Base-by-base conservation (phyloP, 1,140 invertebrate species). In the Adoxophyes honmai region DNA sequence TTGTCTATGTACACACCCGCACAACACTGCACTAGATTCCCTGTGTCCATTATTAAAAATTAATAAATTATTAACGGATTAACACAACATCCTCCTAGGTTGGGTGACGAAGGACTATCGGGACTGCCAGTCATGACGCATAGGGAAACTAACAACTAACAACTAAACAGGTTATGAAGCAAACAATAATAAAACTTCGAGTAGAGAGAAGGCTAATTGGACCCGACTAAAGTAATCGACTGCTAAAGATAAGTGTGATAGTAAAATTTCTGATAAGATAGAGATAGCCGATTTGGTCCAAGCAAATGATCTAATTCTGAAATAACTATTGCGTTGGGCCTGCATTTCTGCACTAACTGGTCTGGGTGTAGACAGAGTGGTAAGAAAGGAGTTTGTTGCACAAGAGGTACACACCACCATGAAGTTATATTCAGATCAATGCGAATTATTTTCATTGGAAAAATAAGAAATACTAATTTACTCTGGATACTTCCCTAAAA, bases 231-330 rank as follows among this genome's bases (percentile, higher is more conserved):
- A 48, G 42, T n/a, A 7, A 33, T 6, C 42, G 1, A n/a, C 10
- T 13, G 10, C 11, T n/a, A 48, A 48, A 21, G 55, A 59, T 64
- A 63, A 64, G 63, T 61, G 57, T 59, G 44, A 28, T 16, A 52
- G 18, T 48, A 18, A 34, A 56, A 67, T 56, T 39, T 37, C 21
- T 38, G 81, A 84, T 84, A 72, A 84, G 81, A 84, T 84, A 76
- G 36, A 84, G 81, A 84, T 84, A 76, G 36, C 18, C 57, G 15
- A 84, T 77, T 52, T 81, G 63, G 79, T 59, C 59, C 77, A 78
- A 79, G 73, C 71, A 73, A 78, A 69, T 72, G 54, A 55, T 48
- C 42, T 33, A 48, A 48, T 48, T 48, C 21, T 9, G 5, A 18
- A 28, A 28, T 6, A 28, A 28, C 21, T 28, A 28, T 28, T 28